Percentiles rank a stretch among this genome's conserved stretches.
Evolutionary conservation across 2,888 invertebrate species (phyloP).

Genomic region (Agrotis exclamationis): DNA sequence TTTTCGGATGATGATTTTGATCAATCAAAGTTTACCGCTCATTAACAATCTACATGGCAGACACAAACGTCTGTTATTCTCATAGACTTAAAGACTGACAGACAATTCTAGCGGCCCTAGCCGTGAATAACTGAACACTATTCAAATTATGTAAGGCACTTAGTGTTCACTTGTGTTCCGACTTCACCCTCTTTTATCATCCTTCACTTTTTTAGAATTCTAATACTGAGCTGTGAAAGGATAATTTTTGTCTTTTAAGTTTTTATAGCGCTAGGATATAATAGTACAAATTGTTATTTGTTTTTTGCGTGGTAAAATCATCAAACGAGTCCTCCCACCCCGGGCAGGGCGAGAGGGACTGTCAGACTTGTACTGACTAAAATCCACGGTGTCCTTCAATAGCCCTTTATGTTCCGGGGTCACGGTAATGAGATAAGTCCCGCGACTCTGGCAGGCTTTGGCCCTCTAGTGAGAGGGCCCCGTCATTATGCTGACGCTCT

Average conservation of each 20-base stretch:
- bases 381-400: too few species aligned
- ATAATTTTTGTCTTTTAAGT: constrained; percentile 1
- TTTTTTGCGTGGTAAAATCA: too few species aligned
- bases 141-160: constrained; percentile 46
- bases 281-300: too few species aligned
- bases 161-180: constrained; percentile 44
- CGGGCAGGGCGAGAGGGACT: too few species aligned
- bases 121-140: constrained; percentile 49
- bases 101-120: constrained; percentile 8
- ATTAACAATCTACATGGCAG: constrained; percentile 8
- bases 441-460: too few species aligned
- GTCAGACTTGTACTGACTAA: too few species aligned
- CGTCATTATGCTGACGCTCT: too few species aligned
- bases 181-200: constrained; percentile 42
- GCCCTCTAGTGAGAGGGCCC: too few species aligned
- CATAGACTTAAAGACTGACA: neutral
- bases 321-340: too few species aligned
- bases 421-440: too few species aligned
- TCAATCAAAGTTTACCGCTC: neutral
- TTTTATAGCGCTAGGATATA: constrained; percentile 9
- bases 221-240: constrained; percentile 17
- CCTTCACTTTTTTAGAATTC: constrained; percentile 26
- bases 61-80: constrained; percentile 9
- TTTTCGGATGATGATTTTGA: neutral
- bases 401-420: too few species aligned